Evolutionary conservation across 2,113 vertebrate species (phyloP), one percentile per base, ranked within the genome.

Genomic region (Tetrao urogallus): DNA sequence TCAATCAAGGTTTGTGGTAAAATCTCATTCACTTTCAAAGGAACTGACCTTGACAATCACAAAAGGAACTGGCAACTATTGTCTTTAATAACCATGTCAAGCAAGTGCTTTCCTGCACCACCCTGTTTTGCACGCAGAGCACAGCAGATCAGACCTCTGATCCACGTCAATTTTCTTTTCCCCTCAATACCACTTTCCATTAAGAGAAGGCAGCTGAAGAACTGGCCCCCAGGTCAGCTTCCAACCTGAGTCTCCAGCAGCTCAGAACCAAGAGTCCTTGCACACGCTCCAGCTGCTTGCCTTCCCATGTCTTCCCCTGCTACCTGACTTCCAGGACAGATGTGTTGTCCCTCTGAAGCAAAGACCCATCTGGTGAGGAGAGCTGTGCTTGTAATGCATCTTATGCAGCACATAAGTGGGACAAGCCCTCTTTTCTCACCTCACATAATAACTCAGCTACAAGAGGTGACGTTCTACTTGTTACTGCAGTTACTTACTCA

Each of bases 221-320:
- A 52, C 7, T 1, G 0, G 42, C 34, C 47, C 61, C 17, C 19
- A 2, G 6, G 32, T 20, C 25, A 71, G 36, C 67, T 38, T 80
- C 78, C 71, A 28, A 4, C 32, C 6, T 11, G 19, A 9, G 40
- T 19, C 78, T 57, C 77, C 81, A 77, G 47, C 34, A 72, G 3
- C 57, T 48, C 81, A 70, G 40, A 52, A 2, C 52, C 64, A 0
- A 3, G 20, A 42, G 12, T 0, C 22, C 2, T 0, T 3, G 28
- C 9, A 3, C n/a, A 9, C 0, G 6, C 25, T 36, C 28, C 65
- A 65, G 19, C 28, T 67, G 82, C 47, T 45, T 40, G 6, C 18
- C 10, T 58, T 45, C 64, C 10, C 30, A 11, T 6, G 2, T 6
- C 67, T 25, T 38, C 67, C 82, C 0, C 3, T 32, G 52, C 27